Percentiles rank a stretch among this genome's conserved stretches.
phyloP scores from a whole-genome alignment of 2,113 vertebrate species.

The Phrynocephalus versicolor region DNA sequence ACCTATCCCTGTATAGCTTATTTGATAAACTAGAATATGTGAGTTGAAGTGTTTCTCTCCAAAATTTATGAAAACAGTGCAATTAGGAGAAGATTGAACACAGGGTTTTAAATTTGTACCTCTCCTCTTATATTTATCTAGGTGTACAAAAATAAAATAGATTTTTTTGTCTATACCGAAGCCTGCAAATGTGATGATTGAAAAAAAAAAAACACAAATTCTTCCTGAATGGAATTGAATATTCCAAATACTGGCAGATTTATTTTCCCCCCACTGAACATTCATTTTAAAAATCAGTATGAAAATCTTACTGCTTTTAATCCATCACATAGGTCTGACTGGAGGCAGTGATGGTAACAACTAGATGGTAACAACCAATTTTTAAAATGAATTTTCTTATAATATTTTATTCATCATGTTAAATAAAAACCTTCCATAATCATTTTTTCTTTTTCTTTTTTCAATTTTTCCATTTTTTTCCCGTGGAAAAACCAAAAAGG shows the following conservation, averaged over 20 bases:
- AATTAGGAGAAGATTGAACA: background rate
- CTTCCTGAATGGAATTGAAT: background rate
- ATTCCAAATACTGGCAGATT: background rate
- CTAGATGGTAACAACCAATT: too few relatives aligned
- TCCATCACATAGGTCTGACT: accelerated
- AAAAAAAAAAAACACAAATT: too few relatives aligned
- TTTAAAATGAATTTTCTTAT: too few relatives aligned
- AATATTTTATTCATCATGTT: too few relatives aligned
- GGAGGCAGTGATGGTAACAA: constrained; percentile 4
- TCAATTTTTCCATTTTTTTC: too few relatives aligned
- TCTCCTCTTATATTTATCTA: background rate
- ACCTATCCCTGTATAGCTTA: background rate
- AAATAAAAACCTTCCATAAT: too few relatives aligned
- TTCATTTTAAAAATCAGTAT: constrained; percentile 16
- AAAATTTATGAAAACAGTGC: background rate
- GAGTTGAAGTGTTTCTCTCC: background rate
- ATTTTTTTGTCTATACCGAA: background rate
- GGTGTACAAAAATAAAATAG: background rate
- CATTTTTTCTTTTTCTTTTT: too few relatives aligned
- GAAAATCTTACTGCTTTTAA: constrained; percentile 21
- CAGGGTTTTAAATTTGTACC: background rate
- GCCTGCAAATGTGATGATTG: background rate
- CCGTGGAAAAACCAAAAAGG: too few relatives aligned
- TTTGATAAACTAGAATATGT: background rate
- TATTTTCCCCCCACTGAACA: background rate